Conservation (phyloP, 2,113 vertebrate species). For the Mormoops blainvillei region DNA sequence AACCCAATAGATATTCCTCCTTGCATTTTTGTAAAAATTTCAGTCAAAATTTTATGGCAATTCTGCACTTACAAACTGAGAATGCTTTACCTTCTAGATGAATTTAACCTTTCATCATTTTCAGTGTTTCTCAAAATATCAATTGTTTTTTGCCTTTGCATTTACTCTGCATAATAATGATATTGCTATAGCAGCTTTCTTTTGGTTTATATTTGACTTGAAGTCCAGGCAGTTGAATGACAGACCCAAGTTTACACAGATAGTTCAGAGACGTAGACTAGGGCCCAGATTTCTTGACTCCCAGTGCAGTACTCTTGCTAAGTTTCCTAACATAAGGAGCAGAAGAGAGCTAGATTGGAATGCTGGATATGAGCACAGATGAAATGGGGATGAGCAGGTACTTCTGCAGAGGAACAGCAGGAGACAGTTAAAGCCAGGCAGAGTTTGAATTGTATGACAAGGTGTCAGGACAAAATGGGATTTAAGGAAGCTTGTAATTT, state of each 20-base stretch:
- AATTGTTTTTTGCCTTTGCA: neutral
- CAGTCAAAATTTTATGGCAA: neutral
- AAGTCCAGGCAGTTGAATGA: neutral
- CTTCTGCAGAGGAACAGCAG: neutral
- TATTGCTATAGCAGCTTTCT: neutral
- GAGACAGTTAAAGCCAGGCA: neutral
- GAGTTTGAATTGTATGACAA: neutral
- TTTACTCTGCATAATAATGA: neutral
- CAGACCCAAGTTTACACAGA: neutral
- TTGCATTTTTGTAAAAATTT: neutral
- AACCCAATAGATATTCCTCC: neutral
- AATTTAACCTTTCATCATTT: neutral
- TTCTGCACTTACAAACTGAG: neutral
- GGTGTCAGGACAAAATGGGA: neutral
- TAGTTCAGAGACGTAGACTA: neutral
- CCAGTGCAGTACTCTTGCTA: neutral
- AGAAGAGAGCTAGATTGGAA: neutral
- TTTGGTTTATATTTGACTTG: neutral
- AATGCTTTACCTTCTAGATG: neutral
- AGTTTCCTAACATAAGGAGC: neutral
- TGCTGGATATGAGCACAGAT: too few species aligned
- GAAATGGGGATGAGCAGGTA: neutral
- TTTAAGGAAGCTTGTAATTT: neutral
- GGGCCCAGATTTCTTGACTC: neutral
- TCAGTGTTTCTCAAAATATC: neutral